These are phyloP conservation scores for Anthopleura sola DNA, from an alignment of 64 coral and sea anemone species.

Conservation along the genomic window DNA sequence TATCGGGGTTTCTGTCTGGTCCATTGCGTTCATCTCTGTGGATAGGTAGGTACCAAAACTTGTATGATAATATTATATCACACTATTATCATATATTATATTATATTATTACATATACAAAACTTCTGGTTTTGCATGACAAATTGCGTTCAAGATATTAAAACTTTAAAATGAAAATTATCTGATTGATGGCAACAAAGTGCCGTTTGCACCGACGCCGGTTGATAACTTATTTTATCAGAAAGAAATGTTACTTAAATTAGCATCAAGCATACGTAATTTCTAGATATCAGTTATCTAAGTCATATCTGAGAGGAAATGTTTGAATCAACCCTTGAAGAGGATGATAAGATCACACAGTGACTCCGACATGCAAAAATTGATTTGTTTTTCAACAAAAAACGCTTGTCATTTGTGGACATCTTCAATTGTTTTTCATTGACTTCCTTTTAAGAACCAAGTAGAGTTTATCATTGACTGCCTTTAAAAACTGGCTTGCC, in stretches of 20 bases:
- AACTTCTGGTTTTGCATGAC: too few relatives aligned
- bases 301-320: neutral
- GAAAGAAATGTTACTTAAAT: neutral
- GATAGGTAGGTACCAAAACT: conserved; percentile 44
- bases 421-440: too few relatives aligned
- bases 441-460: too few relatives aligned
- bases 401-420: too few relatives aligned
- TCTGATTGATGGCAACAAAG: too few relatives aligned
- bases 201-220: too few relatives aligned
- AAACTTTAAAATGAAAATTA: neutral
- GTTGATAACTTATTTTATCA: neutral
- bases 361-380: too few relatives aligned
- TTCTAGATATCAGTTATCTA: neutral
- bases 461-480: too few relatives aligned
- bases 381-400: too few relatives aligned
- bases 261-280: neutral
- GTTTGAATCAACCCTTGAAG: neutral
- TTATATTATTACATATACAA: too few relatives aligned
- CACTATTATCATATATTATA: neutral
- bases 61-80: too few relatives aligned
- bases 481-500: too few relatives aligned
- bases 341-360: neutral
- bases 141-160: neutral
- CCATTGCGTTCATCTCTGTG: conserved; percentile 61
- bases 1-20: conserved; percentile 71